A percentile compares a stretch with the other conserved stretches of the same genome.
phyloP scores from a whole-genome alignment of 1,140 invertebrate species.

The Physella acuta region DNA sequence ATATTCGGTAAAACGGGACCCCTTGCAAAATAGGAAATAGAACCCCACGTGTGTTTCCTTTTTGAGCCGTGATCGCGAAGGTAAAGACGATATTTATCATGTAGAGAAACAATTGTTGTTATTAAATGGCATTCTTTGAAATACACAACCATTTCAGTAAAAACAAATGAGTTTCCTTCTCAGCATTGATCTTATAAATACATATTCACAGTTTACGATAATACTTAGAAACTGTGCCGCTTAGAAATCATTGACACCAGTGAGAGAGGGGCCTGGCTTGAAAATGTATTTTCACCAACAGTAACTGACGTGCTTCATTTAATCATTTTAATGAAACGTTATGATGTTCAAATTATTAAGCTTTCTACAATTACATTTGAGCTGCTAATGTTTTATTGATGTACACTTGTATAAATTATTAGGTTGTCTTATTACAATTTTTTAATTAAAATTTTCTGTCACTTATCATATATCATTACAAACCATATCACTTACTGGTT shows the following conservation, averaged over 20 bases:
- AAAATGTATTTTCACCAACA: no score
- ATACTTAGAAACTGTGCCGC: not conserved
- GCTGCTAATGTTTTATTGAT: no score
- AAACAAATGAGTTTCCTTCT: not conserved
- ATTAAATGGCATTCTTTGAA: not conserved
- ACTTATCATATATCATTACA: no score
- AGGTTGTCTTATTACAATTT: no score
- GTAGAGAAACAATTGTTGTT: not conserved
- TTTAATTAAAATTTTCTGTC: no score
- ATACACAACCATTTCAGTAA: not conserved
- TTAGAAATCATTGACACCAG: not conserved
- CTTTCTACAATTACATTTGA: no score
- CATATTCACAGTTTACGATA: not conserved
- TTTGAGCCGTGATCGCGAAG: not conserved
- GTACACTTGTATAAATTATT: no score
- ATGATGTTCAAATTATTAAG: no score
- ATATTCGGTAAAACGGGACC: not conserved
- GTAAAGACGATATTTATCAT: not conserved
- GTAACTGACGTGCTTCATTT: no score
- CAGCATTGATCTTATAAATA: not conserved
- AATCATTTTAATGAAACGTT: no score
- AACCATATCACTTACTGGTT: no score
- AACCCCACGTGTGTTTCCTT: constrained; percentile 16
- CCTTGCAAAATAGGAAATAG: constrained; percentile 8
- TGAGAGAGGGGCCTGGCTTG: not conserved